Evolutionary conservation across 2,888 invertebrate species (phyloP), one percentile per base, ranked within the genome.

Genomic region (Trissoscelio sp.): DNA sequence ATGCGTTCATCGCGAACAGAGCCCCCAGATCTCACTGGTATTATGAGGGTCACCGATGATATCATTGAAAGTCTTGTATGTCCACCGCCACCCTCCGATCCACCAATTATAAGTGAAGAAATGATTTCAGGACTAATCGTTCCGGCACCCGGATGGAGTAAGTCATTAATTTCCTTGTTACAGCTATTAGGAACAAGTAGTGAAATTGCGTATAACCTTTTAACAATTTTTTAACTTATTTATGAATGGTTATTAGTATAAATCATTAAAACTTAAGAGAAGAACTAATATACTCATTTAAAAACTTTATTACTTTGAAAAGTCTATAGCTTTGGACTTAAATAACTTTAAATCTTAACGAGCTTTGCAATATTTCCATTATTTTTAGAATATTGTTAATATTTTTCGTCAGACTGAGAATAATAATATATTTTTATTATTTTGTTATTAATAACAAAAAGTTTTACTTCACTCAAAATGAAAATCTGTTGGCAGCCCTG

Each of bases 121-220:
- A 97, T 97, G 96, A 97, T 99, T 91, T 97, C 97, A 82, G 97
- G 97, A 79, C 95, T 99, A 90, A 98, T 98, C 92, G 98, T 99
- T 83, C 98, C 98, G 18, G 98, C 98, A 67, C 99, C 98, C 72
- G 97, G 97, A 91, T 97, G 97, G 96, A 96, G 97, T 96, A 92
- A 96, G 96, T 94, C 87, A 0, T 48, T 14, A n/a, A n/a, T 58
- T 58, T 39, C 24, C 22, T 22, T 37, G 0, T 37, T 22, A 42
- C 3, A 53, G 14, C 3, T 12, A 44, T 14, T 37, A 37, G 11
- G n/a, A 24, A 24, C 24, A 24, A 24, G 6, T 24, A 3, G 6
- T 24, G 24, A 24, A 24, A 39, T 5, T 39, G 6, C n/a, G 31
- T 37, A 37, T 37, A n/a, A 37, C n/a, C n/a, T 37, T 37, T n/a